phyloP scores from a whole-genome alignment of 1,140 invertebrate species.

The Chironomus striatipennis region DNA sequence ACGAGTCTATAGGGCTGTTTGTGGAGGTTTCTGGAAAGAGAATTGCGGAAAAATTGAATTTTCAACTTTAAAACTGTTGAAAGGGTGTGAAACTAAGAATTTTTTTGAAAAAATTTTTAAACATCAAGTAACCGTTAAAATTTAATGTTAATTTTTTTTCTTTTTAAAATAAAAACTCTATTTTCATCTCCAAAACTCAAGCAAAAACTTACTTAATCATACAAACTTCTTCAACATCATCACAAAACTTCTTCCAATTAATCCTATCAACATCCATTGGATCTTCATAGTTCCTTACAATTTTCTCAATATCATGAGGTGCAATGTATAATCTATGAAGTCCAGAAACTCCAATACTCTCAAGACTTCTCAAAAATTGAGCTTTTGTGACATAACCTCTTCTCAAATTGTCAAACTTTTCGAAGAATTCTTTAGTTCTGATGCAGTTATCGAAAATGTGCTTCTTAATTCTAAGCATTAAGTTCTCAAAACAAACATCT shows the following conservation, averaged over 20 bases:
- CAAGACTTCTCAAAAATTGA: conserved; percentile 55
- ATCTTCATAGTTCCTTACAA: conserved; percentile 53
- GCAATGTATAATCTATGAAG: conserved; percentile 45
- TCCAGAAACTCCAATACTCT: conserved; percentile 50
- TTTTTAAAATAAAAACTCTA: no score
- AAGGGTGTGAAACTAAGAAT: no score
- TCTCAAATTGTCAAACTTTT: conserved; percentile 51
- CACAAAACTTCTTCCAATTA: conserved; percentile 60
- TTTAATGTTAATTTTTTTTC: no score
- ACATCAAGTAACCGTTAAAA: no score
- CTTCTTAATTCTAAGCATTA: conserved; percentile 47
- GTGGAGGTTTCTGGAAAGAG: conserved; percentile 43
- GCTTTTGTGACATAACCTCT: conserved; percentile 51
- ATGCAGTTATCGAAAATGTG: conserved; percentile 51
- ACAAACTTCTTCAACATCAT: conserved; percentile 61
- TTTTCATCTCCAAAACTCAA: no score
- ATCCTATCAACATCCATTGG: conserved; percentile 51
- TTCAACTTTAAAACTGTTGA: no score
- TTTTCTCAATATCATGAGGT: conserved; percentile 46
- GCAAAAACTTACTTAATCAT: conserved; percentile 44
- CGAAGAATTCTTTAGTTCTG: conserved; percentile 52
- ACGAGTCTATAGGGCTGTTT: conserved; percentile 46
- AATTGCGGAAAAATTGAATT: no score
- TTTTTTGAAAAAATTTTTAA: no score
- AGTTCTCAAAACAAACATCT: conserved; percentile 36